phyloP scores from a whole-genome alignment of 2,888 invertebrate species.

The Habrosyne pyritoides region DNA sequence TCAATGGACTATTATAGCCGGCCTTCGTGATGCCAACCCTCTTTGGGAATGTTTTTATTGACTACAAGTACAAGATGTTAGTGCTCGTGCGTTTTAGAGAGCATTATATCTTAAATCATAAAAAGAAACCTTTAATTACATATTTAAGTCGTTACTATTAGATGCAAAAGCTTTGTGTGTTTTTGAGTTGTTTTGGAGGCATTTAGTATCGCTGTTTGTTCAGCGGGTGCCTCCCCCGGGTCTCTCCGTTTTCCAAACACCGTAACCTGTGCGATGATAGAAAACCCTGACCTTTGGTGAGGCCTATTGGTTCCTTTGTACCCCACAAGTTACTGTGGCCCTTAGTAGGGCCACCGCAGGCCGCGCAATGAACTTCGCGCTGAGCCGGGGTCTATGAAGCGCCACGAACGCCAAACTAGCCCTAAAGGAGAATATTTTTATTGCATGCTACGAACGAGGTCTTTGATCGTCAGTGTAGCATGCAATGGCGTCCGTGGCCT shows the following conservation, averaged over 20 bases:
- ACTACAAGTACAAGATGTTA: too few species aligned
- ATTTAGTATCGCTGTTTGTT: neutral
- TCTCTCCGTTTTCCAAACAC: constrained; percentile 7
- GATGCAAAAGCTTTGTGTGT: constrained; percentile 3
- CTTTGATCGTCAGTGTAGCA: neutral
- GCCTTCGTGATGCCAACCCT: too few species aligned
- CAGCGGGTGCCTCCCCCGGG: constrained; percentile 5
- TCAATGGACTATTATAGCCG: too few species aligned
- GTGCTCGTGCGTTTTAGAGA: too few species aligned
- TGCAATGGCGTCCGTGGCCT: neutral
- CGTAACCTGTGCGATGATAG: constrained; percentile 2
- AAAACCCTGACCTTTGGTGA: neutral
- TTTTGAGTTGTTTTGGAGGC: neutral
- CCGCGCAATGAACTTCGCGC: neutral
- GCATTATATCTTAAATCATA: too few species aligned
- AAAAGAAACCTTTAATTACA: too few species aligned
- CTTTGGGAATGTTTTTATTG: too few species aligned
- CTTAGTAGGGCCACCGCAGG: neutral
- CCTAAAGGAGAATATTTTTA: neutral
- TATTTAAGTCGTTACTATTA: too few species aligned
- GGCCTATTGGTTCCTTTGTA: neutral
- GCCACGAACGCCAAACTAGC: constrained; percentile 8
- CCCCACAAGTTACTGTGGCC: constrained; percentile 3
- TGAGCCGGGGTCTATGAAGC: neutral
- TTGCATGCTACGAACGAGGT: neutral